These are phyloP conservation scores for Fregata magnificens DNA, from an alignment of 2,113 vertebrate genomes.

Conservation along the genomic window DNA sequence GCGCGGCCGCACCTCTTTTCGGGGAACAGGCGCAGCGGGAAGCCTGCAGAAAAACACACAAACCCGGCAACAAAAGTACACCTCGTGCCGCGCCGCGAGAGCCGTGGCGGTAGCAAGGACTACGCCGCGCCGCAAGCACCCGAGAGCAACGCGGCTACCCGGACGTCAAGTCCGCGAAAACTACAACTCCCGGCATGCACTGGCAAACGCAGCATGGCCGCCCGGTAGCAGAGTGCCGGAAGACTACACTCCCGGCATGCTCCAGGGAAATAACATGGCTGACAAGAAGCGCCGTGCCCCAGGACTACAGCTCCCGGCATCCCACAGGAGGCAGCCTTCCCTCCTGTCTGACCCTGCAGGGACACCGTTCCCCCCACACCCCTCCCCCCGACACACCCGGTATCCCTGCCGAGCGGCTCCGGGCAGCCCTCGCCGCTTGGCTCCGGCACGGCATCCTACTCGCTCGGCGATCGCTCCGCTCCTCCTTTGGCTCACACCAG, in stretches of 20 bases:
- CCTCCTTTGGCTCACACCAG: background rate
- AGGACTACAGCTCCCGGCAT: background rate
- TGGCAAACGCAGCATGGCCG: background rate
- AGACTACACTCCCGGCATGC: background rate
- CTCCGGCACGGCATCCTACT: background rate
- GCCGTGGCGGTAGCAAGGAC: background rate
- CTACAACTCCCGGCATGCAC: background rate
- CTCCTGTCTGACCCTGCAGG: too few species aligned
- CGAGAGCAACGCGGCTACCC: background rate
- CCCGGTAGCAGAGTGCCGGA: background rate
- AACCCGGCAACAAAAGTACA: background rate
- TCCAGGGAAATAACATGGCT: background rate
- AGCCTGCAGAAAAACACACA: background rate
- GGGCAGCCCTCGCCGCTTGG: background rate
- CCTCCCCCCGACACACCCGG: too few species aligned
- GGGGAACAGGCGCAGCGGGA: background rate
- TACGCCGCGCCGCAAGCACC: background rate
- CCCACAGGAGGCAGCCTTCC: background rate
- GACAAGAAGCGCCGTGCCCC: background rate
- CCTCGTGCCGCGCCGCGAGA: background rate
- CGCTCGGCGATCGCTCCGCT: too few species aligned
- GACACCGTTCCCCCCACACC: background rate
- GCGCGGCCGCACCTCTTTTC: too few species aligned
- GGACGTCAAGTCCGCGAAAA: too few species aligned
- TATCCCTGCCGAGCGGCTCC: background rate